Evolutionary conservation across 2,113 vertebrate species (phyloP).

Genomic region (Peromyscus polionotus): DNA sequence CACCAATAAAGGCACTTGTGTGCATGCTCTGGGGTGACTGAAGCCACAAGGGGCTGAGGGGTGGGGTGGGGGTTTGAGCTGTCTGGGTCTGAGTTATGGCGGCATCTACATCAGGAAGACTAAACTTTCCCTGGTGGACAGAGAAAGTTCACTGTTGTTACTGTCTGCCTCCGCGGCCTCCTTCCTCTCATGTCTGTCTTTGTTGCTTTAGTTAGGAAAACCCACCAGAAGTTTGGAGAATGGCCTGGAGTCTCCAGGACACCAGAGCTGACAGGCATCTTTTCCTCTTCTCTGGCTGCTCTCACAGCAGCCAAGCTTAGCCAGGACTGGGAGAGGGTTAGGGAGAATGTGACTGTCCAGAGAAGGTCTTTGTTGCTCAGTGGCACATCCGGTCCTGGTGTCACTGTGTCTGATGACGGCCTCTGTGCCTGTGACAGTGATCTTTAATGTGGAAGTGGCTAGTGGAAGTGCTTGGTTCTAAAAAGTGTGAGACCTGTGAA

Average conservation of each 20-base stretch:
- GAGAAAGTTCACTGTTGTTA: not conserved
- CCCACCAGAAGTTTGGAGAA: not conserved
- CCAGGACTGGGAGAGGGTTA: rapidly evolving
- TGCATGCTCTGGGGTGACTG: not conserved
- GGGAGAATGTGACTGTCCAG: not conserved
- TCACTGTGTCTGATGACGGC: not conserved
- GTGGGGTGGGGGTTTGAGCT: not conserved
- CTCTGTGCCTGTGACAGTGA: not conserved
- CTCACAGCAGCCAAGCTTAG: not conserved
- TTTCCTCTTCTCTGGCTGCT: not conserved
- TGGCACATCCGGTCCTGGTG: not conserved
- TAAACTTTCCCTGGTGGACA: not conserved
- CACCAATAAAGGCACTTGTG: not conserved
- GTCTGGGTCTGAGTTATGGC: not conserved
- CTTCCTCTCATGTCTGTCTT: not conserved
- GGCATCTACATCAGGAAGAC: not conserved
- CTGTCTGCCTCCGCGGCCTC: not conserved
- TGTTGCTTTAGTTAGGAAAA: not conserved
- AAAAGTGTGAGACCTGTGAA: not conserved
- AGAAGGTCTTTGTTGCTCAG: not conserved
- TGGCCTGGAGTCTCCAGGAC: not conserved
- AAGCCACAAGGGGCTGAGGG: not conserved
- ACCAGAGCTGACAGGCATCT: not conserved
- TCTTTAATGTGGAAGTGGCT: not conserved
- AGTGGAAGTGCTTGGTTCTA: not conserved